Evolutionary conservation across 2,113 vertebrate species (phyloP).

Genomic region (Carettochelys insculpta): DNA sequence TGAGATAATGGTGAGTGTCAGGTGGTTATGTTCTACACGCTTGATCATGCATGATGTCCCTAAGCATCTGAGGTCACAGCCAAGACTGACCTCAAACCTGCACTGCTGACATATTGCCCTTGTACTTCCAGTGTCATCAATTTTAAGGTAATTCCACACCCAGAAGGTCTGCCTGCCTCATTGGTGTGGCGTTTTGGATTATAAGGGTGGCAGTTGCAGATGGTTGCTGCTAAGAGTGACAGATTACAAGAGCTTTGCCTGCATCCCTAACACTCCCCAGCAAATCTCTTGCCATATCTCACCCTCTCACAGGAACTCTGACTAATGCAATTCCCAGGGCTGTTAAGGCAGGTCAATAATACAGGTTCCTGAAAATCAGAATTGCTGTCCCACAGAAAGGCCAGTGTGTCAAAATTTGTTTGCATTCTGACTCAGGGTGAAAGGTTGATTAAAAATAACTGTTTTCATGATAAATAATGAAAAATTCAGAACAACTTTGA

Average conservation of each 20-base stretch:
- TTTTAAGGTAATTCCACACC: too few relatives aligned
- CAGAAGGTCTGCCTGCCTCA: too few relatives aligned
- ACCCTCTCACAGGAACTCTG: too few relatives aligned
- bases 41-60: neutral
- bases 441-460: neutral
- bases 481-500: neutral
- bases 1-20: neutral
- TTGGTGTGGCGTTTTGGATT: too few relatives aligned
- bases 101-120: too few relatives aligned
- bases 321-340: neutral
- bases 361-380: neutral
- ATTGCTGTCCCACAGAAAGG: neutral
- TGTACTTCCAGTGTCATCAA: too few relatives aligned
- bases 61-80: neutral
- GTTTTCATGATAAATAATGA: neutral
- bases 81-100: neutral
- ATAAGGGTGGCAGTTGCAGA: too few relatives aligned
- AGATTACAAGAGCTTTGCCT: too few relatives aligned
- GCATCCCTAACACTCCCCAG: too few relatives aligned
- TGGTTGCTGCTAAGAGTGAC: too few relatives aligned
- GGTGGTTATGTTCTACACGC: neutral
- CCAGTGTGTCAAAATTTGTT: fast-evolving
- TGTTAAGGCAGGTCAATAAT: neutral
- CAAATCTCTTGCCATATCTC: too few relatives aligned
- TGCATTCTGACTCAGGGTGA: neutral